These are phyloP conservation scores for Parnassius mnemosyne DNA, from an alignment of 2,888 invertebrate species.

Conservation along the genomic window DNA sequence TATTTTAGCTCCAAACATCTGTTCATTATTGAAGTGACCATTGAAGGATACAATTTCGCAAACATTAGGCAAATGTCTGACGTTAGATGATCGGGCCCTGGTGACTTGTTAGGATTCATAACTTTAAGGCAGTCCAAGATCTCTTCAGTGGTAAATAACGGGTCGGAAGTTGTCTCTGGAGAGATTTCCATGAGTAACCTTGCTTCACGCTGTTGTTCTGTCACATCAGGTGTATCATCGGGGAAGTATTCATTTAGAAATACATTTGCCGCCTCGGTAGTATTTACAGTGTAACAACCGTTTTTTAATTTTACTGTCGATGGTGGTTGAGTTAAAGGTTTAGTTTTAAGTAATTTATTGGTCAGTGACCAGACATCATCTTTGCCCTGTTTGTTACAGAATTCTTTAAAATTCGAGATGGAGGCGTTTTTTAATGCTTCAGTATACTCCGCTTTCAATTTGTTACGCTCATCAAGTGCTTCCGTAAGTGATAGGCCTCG, in stretches of 20 bases:
- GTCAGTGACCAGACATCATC: conserved; percentile 26
- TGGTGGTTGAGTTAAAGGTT: too few species aligned
- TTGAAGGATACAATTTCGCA: neutral
- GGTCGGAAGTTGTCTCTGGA: too few species aligned
- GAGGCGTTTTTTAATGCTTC: conserved; percentile 21
- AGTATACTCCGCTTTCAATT: conserved; percentile 16
- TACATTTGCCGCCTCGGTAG: too few species aligned
- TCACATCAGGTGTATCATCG: too few species aligned
- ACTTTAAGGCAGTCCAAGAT: conserved; percentile 14
- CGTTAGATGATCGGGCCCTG: conserved; percentile 7
- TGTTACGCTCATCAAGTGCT: neutral
- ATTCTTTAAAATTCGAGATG: conserved; percentile 30
- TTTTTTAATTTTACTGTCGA: too few species aligned
- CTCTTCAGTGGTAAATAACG: conserved; percentile 13
- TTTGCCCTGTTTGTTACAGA: conserved; percentile 25
- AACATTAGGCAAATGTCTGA: neutral
- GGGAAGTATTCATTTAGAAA: too few species aligned
- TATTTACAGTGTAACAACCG: too few species aligned
- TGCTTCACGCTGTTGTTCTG: too few species aligned
- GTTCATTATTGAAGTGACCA: conserved; percentile 3
- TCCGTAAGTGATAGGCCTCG: conserved; percentile 6
- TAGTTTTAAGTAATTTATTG: conserved; percentile 30
- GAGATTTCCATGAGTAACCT: too few species aligned
- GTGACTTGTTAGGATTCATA: conserved; percentile 30
- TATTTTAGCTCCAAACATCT: conserved; percentile 19